Base-by-base conservation (phyloP, 1,140 invertebrate genomes). In the Drosophila tropicalis region DNA sequence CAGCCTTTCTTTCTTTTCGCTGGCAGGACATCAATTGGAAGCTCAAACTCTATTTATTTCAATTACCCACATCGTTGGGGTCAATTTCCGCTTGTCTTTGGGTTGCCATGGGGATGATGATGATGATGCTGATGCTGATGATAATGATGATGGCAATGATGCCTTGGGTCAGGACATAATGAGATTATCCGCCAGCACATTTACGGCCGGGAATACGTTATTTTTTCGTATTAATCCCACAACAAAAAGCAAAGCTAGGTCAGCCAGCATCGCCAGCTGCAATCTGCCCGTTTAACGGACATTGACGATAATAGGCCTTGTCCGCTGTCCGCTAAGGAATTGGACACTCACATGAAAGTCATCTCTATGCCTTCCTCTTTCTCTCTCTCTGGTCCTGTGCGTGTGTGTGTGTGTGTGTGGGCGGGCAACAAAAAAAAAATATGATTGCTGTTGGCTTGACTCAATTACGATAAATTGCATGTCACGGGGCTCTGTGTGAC, bases 401-500 rank as follows among this genome's bases (percentile, higher is more conserved):
- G 0, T 22, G 17, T 39, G 36, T 13, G 17, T 7, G 10, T 51
- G 10, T 36, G 34, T 41, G 36, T n/a, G 34, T 41, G 34, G 39
- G 34, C 13, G 25, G 15, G 19, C 22, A 7, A 7, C 7, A 51
- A 22, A 44, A 62, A 62, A 62, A 22, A 29, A 62, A 62, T 39
- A 62, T 62, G 60, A 62, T 62, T 62, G 44, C 44, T 51, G 60
- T 58, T 58, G 56, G 56, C 56, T 62, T 62, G 60, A 62, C 60
- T 62, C 60, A 62, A 62, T 62, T 62, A 62, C 60, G 60, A 62
- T 62, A 62, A 62, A 62, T 62, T 62, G 60, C 60, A 62, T 62
- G 60, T 62, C 60, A 62, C 19, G 12, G 17, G 44, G 44, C 44
- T 51, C 60, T 62, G 60, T 62, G 60, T 41, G 60, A 62, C 60